A percentile compares a stretch with the other conserved stretches of the same genome.
These are phyloP conservation scores for Lagria hirta DNA, from an alignment of 2,888 invertebrate genomes.

Conservation along the genomic window DNA sequence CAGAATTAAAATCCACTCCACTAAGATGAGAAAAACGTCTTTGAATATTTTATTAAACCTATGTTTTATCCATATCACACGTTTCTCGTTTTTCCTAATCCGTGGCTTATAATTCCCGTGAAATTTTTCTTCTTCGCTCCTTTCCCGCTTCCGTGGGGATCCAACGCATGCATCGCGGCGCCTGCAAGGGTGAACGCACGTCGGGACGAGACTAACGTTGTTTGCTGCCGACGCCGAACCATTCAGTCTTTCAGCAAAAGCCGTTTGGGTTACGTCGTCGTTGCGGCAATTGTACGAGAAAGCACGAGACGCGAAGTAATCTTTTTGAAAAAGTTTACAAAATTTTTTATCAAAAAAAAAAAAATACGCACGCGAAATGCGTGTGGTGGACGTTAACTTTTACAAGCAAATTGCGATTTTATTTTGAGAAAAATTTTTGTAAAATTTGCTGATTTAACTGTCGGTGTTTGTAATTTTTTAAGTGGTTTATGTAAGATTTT, in stretches of 20 bases:
- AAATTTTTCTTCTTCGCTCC: constrained; percentile 27
- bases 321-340: too few species aligned
- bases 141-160: constrained; percentile 29
- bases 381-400: constrained; percentile 29
- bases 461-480: constrained; percentile 34
- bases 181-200: constrained; percentile 47
- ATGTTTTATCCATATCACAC: too few species aligned
- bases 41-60: too few species aligned
- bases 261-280: constrained; percentile 37
- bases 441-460: constrained; percentile 24
- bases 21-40: too few species aligned
- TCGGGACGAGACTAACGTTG: constrained; percentile 36
- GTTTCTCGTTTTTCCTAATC: too few species aligned
- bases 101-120: too few species aligned
- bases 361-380: constrained; percentile 13
- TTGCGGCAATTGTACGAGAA: constrained; percentile 7
- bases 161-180: constrained; percentile 44
- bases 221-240: constrained; percentile 32
- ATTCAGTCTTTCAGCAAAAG: constrained; percentile 41
- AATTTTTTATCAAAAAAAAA: too few species aligned
- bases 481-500: constrained; percentile 35
- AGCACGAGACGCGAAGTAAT: constrained; percentile 32
- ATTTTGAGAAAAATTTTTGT: constrained; percentile 22
- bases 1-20: too few species aligned
- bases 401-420: constrained; percentile 27